Evolutionary conservation across 2,113 vertebrate species (phyloP).

Genomic region (Cyanistes caeruleus): DNA sequence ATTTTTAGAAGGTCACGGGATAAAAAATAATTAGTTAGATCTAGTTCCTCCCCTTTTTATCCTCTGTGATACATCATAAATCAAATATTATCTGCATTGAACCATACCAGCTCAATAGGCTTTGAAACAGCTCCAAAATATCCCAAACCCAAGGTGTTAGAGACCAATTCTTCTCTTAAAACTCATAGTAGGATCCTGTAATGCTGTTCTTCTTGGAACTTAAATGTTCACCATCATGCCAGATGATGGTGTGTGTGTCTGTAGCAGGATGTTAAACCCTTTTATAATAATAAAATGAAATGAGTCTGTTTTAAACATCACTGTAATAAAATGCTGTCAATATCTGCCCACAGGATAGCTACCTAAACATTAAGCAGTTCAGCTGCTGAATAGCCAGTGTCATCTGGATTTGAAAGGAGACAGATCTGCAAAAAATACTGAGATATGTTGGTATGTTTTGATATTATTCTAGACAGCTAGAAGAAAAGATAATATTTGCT

Average conservation of each 20-base stretch:
- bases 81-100: not conserved
- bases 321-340: not conserved
- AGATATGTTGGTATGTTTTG: conserved; percentile 84
- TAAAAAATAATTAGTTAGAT: conserved; percentile 44
- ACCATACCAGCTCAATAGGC: not conserved
- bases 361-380: conserved; percentile 80
- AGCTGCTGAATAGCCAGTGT: conserved; percentile 79
- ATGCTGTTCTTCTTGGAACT: not conserved
- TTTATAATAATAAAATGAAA: not conserved
- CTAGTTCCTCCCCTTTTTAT: not conserved
- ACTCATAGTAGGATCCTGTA: not conserved
- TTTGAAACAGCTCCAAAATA: not conserved
- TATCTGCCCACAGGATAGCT: not conserved
- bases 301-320: not conserved
- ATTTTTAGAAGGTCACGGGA: conserved; percentile 21
- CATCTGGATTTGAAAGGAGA: conserved; percentile 84
- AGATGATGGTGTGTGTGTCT: not conserved
- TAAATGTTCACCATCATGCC: not conserved
- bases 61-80: not conserved
- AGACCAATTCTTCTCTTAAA: not conserved
- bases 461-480: conserved; percentile 62
- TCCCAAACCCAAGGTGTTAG: not conserved
- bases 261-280: not conserved
- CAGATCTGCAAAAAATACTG: conserved; percentile 81
- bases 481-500: not conserved